Conservation (phyloP, 2,888 invertebrate genomes). For the Macrosiphum euphorbiae region DNA sequence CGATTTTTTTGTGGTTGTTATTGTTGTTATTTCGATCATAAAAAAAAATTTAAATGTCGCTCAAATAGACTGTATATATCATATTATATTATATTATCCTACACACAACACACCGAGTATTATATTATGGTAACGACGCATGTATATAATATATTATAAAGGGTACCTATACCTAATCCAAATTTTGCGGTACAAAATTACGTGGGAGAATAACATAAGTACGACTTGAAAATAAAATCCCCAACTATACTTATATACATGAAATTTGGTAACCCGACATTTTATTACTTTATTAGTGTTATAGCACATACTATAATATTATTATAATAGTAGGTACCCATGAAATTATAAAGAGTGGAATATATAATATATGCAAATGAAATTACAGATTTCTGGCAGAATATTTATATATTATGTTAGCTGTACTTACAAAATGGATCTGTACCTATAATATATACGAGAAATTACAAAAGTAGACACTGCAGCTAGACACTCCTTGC, state of each 20-base stretch:
- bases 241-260: not conserved
- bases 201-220: not conserved
- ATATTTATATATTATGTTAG: too few species aligned
- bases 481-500: too few species aligned
- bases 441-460: too few species aligned
- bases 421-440: too few species aligned
- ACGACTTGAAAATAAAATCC: not conserved
- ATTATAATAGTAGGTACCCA: too few species aligned
- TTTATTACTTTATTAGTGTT: not conserved
- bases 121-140: not conserved
- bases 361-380: too few species aligned
- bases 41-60: slow-evolving; percentile 24
- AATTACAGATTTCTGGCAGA: too few species aligned
- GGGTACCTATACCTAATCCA: not conserved
- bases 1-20: slow-evolving; percentile 21
- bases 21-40: slow-evolving; percentile 23
- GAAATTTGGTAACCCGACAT: not conserved
- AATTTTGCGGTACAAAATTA: not conserved
- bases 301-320: too few species aligned
- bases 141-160: not conserved
- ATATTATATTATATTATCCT: not conserved
- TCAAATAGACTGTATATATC: not conserved
- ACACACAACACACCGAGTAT: not conserved
- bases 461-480: too few species aligned
- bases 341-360: too few species aligned